Base-by-base conservation (phyloP, 1,140 invertebrate species). In the Sesamia nonagrioides region DNA sequence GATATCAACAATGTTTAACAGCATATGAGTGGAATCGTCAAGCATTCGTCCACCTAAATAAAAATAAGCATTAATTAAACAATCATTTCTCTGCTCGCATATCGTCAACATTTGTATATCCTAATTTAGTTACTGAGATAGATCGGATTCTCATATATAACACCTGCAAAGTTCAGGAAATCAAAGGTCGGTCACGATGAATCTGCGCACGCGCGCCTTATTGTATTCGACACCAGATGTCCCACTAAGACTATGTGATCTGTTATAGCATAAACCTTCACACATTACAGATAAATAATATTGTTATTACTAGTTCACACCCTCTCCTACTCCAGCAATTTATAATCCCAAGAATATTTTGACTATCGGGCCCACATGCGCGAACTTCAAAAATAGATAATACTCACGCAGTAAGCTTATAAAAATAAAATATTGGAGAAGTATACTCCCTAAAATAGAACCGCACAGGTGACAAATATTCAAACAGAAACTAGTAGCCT, bases 301-400 rank as follows among this genome's bases (percentile, higher is more conserved):
- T 50, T 79, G 63, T 63, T 77, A 82, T 73, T 75, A 73, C 37
- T 45, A 61, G 66, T 82, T 77, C 73, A 27, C 81, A 77, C 81
- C 81, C 73, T 78, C 78, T 50, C 61, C 37, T 48, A 76, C 40
- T 58, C 21, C 4, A 68, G 21, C 52, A 74, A 80, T 82, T 77
- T 79, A 79, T 82, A 79, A 82, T 84, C 80, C 77, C 71, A 54
- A 84, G 77, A 80, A 84, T 79, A 81, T 68, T 79, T 69, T 82
- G 75, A 76, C 81, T 78, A 84, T 82, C 76, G 79, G 80, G 60
- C 83, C 82, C 88, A 90, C 86, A 85, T 86, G 87, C 84, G 86
- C 85, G 83, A 89, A 86, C 86, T 83, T 83, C 81, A 88, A 88
- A 88, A 87, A 89, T 82, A 82, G 81, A 88, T 81, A 84, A 83